Conservation (phyloP, 1,140 invertebrate genomes). For the Pogonomyrmex barbatus region DNA sequence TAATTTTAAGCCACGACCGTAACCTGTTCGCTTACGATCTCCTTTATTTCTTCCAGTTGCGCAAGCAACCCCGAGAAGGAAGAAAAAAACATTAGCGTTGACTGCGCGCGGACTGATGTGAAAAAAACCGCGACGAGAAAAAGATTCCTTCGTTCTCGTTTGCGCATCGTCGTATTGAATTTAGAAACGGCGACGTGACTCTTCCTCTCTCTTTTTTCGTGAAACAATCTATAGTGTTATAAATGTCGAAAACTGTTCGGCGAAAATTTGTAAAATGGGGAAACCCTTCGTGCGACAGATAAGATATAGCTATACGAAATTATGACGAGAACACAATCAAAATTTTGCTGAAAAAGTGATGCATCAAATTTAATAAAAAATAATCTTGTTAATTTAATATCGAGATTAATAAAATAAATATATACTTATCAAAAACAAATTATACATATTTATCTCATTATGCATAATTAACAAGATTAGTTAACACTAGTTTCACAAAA, state of each 20-base stretch:
- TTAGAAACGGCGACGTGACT: background rate
- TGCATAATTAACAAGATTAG: too few species aligned
- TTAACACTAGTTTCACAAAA: too few species aligned
- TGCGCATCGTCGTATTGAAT: background rate
- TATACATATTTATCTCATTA: too few species aligned
- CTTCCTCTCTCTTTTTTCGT: background rate
- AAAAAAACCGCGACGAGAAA: constrained; percentile 1
- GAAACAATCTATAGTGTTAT: background rate
- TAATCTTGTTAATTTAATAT: too few species aligned
- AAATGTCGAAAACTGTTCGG: background rate
- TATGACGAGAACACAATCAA: background rate
- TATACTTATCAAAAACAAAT: too few species aligned
- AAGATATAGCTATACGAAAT: background rate
- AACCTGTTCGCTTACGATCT: constrained; percentile 54
- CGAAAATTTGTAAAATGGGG: background rate
- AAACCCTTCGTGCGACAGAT: background rate
- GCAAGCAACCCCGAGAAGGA: background rate
- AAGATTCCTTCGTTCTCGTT: background rate
- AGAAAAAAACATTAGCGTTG: constrained; percentile 18
- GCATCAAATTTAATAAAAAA: too few species aligned
- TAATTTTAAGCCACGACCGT: constrained; percentile 58
- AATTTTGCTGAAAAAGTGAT: background rate
- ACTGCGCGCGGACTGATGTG: background rate
- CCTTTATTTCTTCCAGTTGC: constrained; percentile 20
- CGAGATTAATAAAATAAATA: too few species aligned